Percentiles rank a stretch among this genome's conserved stretches.
Evolutionary conservation across 2,797 vertebrate genomes (phyloP).

Genomic region (Notamacropus eugenii): DNA sequence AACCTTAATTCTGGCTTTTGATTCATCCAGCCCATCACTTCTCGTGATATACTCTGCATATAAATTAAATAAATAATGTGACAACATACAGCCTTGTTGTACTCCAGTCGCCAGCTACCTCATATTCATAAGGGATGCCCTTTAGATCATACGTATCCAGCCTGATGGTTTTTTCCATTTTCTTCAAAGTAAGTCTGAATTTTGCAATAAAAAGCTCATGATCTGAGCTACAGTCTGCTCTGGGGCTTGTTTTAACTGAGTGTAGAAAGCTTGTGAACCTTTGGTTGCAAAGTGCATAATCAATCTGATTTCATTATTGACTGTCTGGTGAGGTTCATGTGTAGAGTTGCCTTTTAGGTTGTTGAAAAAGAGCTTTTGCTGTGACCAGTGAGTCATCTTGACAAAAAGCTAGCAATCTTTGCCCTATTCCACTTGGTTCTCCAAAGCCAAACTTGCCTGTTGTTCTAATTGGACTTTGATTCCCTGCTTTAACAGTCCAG

Average conservation of each 20-base stretch:
- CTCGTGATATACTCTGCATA: not conserved
- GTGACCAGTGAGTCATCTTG: not conserved
- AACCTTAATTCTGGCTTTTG: not conserved
- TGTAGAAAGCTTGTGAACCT: not conserved
- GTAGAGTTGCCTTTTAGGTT: not conserved
- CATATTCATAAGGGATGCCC: not conserved
- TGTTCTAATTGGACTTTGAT: not conserved
- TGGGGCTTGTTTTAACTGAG: not conserved
- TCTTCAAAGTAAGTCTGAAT: not conserved
- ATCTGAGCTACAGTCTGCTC: not conserved
- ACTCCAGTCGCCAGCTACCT: not conserved
- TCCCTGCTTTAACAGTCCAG: not conserved
- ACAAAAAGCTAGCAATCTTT: not conserved
- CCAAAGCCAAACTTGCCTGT: not conserved
- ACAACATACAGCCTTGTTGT: not conserved
- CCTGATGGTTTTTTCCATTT: not conserved
- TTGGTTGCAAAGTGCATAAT: not conserved
- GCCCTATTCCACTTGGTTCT: not conserved
- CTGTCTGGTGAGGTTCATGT: not conserved
- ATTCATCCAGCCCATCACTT: not conserved
- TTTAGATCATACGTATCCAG: not conserved
- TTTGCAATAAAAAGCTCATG: not conserved
- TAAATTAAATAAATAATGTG: not conserved
- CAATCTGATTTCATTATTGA: not conserved
- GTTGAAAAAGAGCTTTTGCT: not conserved